Conservation (phyloP, 2,113 vertebrate genomes). For the Lepus timidus region DNA sequence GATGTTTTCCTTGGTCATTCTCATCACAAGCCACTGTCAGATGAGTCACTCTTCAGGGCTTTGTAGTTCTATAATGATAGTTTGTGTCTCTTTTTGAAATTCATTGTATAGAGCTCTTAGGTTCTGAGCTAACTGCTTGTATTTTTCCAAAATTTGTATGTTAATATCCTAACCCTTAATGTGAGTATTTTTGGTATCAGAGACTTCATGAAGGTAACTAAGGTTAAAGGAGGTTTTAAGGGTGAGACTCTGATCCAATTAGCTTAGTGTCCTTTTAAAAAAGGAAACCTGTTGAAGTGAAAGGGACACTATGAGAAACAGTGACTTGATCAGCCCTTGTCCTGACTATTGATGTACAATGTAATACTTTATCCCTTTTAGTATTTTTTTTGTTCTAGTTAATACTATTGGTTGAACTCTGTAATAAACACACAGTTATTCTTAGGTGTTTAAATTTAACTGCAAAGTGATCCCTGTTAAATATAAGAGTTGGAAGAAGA, state of each 20-base stretch:
- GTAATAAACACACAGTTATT: too few species aligned
- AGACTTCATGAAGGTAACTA: slow-evolving; percentile 1
- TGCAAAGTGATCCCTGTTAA: too few species aligned
- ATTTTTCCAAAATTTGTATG: neutral
- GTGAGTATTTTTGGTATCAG: neutral
- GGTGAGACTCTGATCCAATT: neutral
- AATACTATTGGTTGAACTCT: too few species aligned
- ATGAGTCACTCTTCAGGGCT: neutral
- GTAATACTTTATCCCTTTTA: too few species aligned
- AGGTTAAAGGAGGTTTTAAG: neutral
- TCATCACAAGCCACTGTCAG: neutral
- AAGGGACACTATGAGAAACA: too few species aligned
- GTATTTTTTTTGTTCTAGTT: too few species aligned
- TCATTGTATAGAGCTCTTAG: neutral
- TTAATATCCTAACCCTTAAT: neutral
- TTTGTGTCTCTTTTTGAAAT: neutral
- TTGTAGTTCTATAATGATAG: neutral
- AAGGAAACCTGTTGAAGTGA: neutral
- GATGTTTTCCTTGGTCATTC: neutral
- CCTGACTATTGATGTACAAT: too few species aligned
- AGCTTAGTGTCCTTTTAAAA: neutral
- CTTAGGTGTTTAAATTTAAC: too few species aligned
- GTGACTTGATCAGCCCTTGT: too few species aligned
- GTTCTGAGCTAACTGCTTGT: neutral
- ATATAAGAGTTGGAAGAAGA: too few species aligned